Base-by-base conservation (phyloP, 2,888 invertebrate species). In the Epistrophe grossulariae region DNA sequence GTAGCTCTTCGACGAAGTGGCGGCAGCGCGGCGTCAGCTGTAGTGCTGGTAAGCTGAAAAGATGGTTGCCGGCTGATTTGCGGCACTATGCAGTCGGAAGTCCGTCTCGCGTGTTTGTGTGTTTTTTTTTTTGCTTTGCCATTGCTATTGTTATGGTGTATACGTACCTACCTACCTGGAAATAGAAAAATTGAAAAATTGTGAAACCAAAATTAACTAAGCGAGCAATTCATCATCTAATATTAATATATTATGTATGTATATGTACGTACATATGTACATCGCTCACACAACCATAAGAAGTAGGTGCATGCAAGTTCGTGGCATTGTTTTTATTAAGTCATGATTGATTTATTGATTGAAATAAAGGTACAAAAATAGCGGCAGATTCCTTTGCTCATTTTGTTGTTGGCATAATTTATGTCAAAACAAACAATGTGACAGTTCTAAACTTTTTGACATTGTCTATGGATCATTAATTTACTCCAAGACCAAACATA, bases 151-250 rank as follows among this genome's bases (percentile, higher is more conserved):
- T 72, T 82, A 48, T 48, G 64, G 59, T 31, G 24, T 24, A 24
- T 24, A 24, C 24, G 24, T 52, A 43, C 6, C 6, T 31, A 68
- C 35, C 52, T 68, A 72, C 79, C 43, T 79, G 76, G 64, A 80
- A 81, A 81, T 84, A 72, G 66, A 77, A 84, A 80, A 74, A 79
- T 80, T 60, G 79, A 79, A 66, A 70, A 81, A 85, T 81, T 85
- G 78, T 82, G 85, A 85, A 85, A 85, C 82, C 59, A 71, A 78
- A 81, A 74, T 78, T 74, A 64, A 85, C 78, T 64, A 64, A 73
- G 70, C 78, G 38, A 17, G 52, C 57, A 64, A 81, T 85, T 71
- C 35, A 79, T 71, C 74, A 76, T 84, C 35, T 19, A 5, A 31
- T 28, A 40, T 15, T 11, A 13, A 64, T 17, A 19, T n/a, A 57